Evolutionary conservation across 2,888 invertebrate species (phyloP), one percentile per base, ranked within the genome.

Genomic region (Zhengitettix transpicula): DNA sequence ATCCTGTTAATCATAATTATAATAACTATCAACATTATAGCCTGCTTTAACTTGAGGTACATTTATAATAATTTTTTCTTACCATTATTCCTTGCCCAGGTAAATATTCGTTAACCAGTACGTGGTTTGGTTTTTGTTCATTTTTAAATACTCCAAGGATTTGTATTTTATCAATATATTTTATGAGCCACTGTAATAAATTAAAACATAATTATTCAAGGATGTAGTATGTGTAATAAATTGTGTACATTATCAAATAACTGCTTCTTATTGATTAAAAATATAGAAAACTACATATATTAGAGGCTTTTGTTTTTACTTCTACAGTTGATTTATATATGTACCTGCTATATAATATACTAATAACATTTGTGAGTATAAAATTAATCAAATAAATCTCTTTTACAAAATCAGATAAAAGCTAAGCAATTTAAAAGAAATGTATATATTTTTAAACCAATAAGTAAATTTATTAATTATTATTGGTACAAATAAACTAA

Each of bases 1-100:
- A 15, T n/a, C 8, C 15, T 15, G 15, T n/a, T 7, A 8, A 47
- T 47, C 12, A n/a, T n/a, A 47, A 47, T 16, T 54, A 54, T 5
- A 54, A 16, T 28, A 28, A 7, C 28, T 28, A 28, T 28, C 28
- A 28, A 28, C 2, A 28, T 28, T 28, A 28, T 28, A 28, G 28
- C 7, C 28, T 28, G 7, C 3, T 28, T n/a, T 10, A 52, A 52
- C 10, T 14, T 52, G 52, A n/a, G n/a, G n/a, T n/a, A 10, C 17
- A 15, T 52, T 14, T 52, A 17, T 54, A 40, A 28, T 7, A 28
- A 28, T 28, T 28, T n/a, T 10, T n/a, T 65, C 66, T 69, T 73
- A 83, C 83, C 89, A 98, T 89, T 63, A 98, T 97, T 14, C 98
- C 98, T 75, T 98, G 95, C 0, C 92, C 91, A 0, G 94, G 79